Evolutionary conservation across 2,797 vertebrate species (phyloP), one percentile per base, ranked within the genome.

Genomic region (Sebastes cheni): DNA sequence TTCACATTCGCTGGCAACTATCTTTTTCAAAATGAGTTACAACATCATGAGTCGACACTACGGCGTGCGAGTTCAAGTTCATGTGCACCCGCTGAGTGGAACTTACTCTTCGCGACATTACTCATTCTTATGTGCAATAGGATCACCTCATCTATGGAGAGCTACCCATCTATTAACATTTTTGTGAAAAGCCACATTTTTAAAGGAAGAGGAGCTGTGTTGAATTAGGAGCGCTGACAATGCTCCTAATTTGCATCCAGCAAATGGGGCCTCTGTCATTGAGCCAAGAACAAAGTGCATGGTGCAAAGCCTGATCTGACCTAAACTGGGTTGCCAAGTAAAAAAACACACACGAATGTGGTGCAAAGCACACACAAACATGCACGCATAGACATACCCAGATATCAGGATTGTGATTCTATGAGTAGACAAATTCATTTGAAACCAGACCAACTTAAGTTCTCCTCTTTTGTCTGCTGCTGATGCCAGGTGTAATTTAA

Each of bases 211-310:
- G 65, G 71, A 84, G 82, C 67, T 42, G 23, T 66, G 72, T 56
- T 89, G 79, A 92, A 88, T 87, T 90, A 85, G 77, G 67, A 90
- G 75, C 46, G 58, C 85, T 89, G 89, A 92, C 87, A 91, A 83
- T 89, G 90, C 72, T 81, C 56, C 81, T 91, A 82, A 92, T 94
- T 94, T 93, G 89, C 87, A 92, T 92, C 83, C 72, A 80, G 86
- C 74, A 94, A 94, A 93, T 91, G 92, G 92, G 85, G 81, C 90
- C 72, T 80, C 85, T 90, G 88, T 92, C 89, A 92, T 89, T 87
- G 67, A 89, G 90, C 92, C 93, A 93, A 93, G 81, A 87, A 92
- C 81, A 90, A 91, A 91, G 88, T 91, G 86, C 79, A 85, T 67
- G 72, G 75, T 88, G 79, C 90, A 88, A 67, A 82, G 79, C 60